A percentile compares a stretch with the other conserved stretches of the same genome.
Evolutionary conservation across 1,140 invertebrate species (phyloP).

Genomic region (Maconellicoccus hirsutus): DNA sequence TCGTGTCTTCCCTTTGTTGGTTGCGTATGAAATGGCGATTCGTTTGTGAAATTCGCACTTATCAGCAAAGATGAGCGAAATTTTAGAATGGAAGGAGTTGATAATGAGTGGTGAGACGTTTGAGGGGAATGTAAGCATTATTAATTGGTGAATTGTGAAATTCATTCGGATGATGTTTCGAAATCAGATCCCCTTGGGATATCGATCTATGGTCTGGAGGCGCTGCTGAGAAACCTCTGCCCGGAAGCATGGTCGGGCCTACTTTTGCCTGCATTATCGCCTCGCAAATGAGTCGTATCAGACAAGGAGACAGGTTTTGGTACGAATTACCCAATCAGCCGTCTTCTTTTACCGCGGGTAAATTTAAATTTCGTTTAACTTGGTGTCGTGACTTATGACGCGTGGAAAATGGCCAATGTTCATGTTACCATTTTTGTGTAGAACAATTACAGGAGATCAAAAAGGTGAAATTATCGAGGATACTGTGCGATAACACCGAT

Average conservation of each 20-base stretch:
- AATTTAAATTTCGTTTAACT: slow-evolving; percentile 25
- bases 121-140: no score
- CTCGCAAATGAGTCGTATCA: slow-evolving; percentile 84
- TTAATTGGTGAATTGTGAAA: no score
- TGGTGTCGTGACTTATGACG: neutral
- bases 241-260: slow-evolving; percentile 81
- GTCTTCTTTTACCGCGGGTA: slow-evolving; percentile 70
- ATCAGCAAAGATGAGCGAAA: no score
- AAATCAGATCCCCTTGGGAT: slow-evolving; percentile 47
- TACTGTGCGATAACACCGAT: slow-evolving; percentile 94
- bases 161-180: no score
- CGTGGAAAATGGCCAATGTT: neutral
- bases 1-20: no score
- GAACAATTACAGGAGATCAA: slow-evolving; percentile 84
- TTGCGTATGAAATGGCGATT: no score
- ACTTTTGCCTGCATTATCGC: slow-evolving; percentile 94
- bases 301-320: slow-evolving; percentile 91
- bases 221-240: slow-evolving; percentile 74
- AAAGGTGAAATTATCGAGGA: slow-evolving; percentile 67
- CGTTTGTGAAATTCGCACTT: no score
- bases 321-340: slow-evolving; percentile 87
- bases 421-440: slow-evolving; percentile 32
- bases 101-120: no score
- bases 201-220: slow-evolving; percentile 89
- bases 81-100: no score